Base-by-base conservation (phyloP, 1,140 invertebrate genomes). In the Octopus sinensis region DNA sequence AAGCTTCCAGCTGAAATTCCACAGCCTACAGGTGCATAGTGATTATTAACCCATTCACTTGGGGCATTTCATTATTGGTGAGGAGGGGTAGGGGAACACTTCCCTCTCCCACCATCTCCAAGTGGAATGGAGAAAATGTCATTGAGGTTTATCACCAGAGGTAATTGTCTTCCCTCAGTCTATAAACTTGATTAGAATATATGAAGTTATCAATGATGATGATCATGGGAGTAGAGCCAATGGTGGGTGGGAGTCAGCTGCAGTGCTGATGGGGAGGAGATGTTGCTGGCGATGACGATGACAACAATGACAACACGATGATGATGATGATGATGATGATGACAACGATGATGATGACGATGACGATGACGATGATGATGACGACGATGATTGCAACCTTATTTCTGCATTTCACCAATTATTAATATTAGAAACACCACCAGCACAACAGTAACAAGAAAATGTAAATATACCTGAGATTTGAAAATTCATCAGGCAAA, bases 261-360 rank as follows among this genome's bases (percentile, higher is more conserved):
- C 30, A 53, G 76, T 4, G 77, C 17, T 23, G 30, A 54, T 43
- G 77, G 80, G 53, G 52, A 6, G 80, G 78, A 4, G 80, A 81
- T 68, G 80, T 30, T 78, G 76, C 54, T 81, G 80, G 78, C 30
- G 76, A 79, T n/a, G 53, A 82, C 56, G 71, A 75, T 30, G 82
- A 54, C 62, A 62, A 82, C 56, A 52, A 81, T 81, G 71, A 82
- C 54, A 62, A 82, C 81, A 82, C 12, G 81, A 80, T 80, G 81
- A 80, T 73, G 78, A 81, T 71, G 81, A 80, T 77, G 77, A 80
- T 79, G 81, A 5, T 43, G 77, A 80, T 82, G 78, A 80, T 80
- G 78, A 5, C 80, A 54, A 80, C 5, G 78, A 81, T 79, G 80
- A 81, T 79, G 80, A 81, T 81, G 75, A 81, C 5, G 80, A 81